Base-by-base conservation (phyloP, 2,113 vertebrate genomes). In the Vulpes ferrilata region DNA sequence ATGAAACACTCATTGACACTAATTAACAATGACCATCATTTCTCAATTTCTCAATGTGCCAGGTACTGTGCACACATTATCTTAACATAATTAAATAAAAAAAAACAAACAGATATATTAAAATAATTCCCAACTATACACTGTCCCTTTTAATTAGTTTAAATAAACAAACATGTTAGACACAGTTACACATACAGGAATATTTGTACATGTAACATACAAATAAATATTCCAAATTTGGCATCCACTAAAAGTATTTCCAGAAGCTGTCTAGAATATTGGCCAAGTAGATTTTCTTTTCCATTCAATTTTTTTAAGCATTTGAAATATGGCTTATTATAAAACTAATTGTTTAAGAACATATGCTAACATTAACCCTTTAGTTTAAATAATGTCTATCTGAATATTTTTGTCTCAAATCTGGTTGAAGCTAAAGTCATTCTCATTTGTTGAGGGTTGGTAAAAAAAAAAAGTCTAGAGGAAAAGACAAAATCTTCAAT, bases 371-470 rank as follows among this genome's bases (percentile, higher is more conserved):
- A 97, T 92, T 81, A 82, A 85, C 20, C 20, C 43, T 81, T 74
- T 88, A 69, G 38, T 51, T 65, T 78, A 79, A 92, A 90, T 80
- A 23, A 71, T 30, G 38, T 53, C 79, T 92, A 62, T 35, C 30
- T 95, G 51, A 95, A 69, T 82, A 88, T 80, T 94, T 87, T 92
- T 74, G n/a, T 88, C 11, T 87, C 53, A 59, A 94, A 88, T 94
- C 76, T 57, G 4, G 67, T 38, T 84, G 22, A 92, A 76, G 20
- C 35, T 51, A 69, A 62, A 64, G 60, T 81, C 65, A 91, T n/a
- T 88, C 3, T 25, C 55, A 35, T 86, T 93, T 95, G 67, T 12
- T 71, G 48, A 94, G 30, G 55, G 19, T 87, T 65, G 22, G 11
- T 84, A 15, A 69, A 9, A 78, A 62, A 55, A 71, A 89, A 8